Evolutionary conservation across 1,140 invertebrate genomes (phyloP), one percentile per base, ranked within the genome.

Genomic region (Nasonia giraulti): DNA sequence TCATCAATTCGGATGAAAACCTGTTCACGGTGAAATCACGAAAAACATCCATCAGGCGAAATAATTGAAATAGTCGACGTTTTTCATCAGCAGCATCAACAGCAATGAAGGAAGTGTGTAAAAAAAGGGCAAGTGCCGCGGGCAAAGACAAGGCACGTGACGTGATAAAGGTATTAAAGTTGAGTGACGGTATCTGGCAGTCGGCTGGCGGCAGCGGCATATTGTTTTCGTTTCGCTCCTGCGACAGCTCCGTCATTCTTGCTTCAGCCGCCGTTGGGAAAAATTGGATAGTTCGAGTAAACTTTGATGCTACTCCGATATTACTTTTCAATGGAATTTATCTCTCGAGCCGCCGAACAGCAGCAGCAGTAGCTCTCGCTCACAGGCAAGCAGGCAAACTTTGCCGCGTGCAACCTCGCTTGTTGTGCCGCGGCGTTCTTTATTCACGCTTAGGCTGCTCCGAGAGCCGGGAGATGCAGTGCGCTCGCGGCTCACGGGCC

Each of bases 241-340:
- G 78, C 79, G 79, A 40, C 68, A 31, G 66, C 40, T 47, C 20
- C 79, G 79, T 81, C 79, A 81, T 81, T 81, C 79, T 81, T 81
- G 62, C 75, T 71, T 71, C 68, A 33, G 68, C 68, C 27, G 80
- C n/a, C 66, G 20, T 27, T 6, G 37, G 44, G 31, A 75, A 50
- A 82, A 74, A 82, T 82, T 82, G 80, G 82, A 77, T 83, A 77
- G 73, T 62, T 82, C 27, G 44, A 75, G 71, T 33, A 83, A 83
- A 83, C 73, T 83, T 83, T 77, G 74, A 76, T 77, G 74, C 74
- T 20, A 33, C 82, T 66, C 82, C 74, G 74, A 83, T 83, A 83
- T 83, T 83, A 83, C 82, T 83, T 83, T 77, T 33, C 82, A 68
- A 37, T 27, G 74, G 82, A 83, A 83, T 83, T 83, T 83, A 83